Base-by-base conservation (phyloP, 2,113 vertebrate species). In the Poeciliopsis turrubarensis region DNA sequence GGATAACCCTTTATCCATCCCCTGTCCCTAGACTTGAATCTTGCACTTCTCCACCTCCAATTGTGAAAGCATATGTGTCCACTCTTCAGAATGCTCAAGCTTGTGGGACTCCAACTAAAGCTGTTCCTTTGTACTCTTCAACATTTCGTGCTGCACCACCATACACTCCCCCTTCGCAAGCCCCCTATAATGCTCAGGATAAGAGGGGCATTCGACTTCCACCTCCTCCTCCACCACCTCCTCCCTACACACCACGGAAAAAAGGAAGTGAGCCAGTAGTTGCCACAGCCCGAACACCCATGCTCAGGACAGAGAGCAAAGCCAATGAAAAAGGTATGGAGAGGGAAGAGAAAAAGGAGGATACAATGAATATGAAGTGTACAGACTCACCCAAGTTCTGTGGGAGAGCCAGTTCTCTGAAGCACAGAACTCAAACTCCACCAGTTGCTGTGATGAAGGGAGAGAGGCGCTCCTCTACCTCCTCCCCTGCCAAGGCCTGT, bases 171-270 rank as follows among this genome's bases (percentile, higher is more conserved):
- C 92, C 92, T 64, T 88, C 93, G 88, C 93, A 93, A 87, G 84
- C 91, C 75, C 82, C 88, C 61, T 77, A 79, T 60, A 93, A 72
- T 65, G 77, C 92, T 95, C 93, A 95, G 93, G 93, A 94, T 78
- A 92, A 92, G 83, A 91, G 90, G 87, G 91, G 87, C 75, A 85
- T 92, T 77, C 90, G 92, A 80, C 93, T 94, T 77, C 93, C 94
- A 72, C 94, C 93, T 64, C 94, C 93, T 68, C 93, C 93, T 13
- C 93, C 93, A 29, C 93, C 92, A 22, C 93, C 93, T 60, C 94
- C 94, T 69, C 94, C 94, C 10, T 94, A 95, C 87, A 94, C 92
- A 12, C 93, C 94, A 44, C 92, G 93, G 29, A 94, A 93, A 90
- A 93, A 88, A 34, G 93, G 87, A 70, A 88, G 47, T 37, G 82